Evolutionary conservation across 2,888 invertebrate species (phyloP), one percentile per base, ranked within the genome.

Genomic region (Pandemis corylana): DNA sequence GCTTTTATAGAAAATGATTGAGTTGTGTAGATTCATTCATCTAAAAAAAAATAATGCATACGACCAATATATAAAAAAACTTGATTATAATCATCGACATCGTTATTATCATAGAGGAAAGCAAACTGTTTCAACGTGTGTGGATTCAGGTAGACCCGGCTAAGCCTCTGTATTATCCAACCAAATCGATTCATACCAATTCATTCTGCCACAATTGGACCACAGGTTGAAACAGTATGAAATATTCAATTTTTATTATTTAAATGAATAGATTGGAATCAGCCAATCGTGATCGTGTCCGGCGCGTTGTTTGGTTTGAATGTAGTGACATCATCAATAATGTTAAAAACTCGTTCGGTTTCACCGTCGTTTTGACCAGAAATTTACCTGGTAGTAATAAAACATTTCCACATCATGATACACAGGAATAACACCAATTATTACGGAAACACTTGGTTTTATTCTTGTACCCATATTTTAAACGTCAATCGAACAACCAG

Each of bases 321-420:
- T 89, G 86, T 86, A 86, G 86, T 87, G 88, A 89, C 89, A 90
- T 90, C 89, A 90, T 91, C 89, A 91, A 92, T 91, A 90, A 75
- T 88, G 87, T 90, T 89, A 91, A 91, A 90, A 90, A 89, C 88
- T 90, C 90, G 89, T 91, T 89, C 87, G 78, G 81, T 84, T 87
- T 87, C 85, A 84, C 84, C 86, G 84, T 84, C 81, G 86, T 80
- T 80, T 83, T 85, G 88, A 82, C 83, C 87, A 90, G 90, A 88
- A 51, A 68, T 67, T 72, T 63, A 63, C 10, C 15, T 65, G 46
- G 49, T 36, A n/a, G 28, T 53, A 65, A 10, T 36, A 36, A 15
- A 62, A 28, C 44, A 12, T 7, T n/a, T 1, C n/a, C n/a, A 53
- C 46, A 12, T 12, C 46, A 49, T 10, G 5, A 12, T 49, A 12